Base-by-base conservation (phyloP, 2,888 invertebrate genomes). In the Polyploca ridens region DNA sequence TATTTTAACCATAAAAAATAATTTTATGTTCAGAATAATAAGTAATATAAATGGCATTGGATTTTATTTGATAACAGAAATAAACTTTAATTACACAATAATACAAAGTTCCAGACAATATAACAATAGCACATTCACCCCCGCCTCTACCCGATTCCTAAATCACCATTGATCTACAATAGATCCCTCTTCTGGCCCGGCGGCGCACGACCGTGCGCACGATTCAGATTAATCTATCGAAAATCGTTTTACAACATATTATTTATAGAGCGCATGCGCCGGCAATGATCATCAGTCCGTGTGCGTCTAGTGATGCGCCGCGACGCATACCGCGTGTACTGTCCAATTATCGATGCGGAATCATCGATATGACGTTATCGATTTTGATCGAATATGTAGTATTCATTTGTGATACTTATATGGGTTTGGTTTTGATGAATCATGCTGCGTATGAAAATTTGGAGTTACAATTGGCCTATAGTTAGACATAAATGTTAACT, bases 181-280 rank as follows among this genome's bases (percentile, higher is more conserved):
- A 93, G 93, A 93, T 93, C 93, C 92, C 87, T 85, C 85, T 84
- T 77, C 86, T 81, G 87, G 84, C 82, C 90, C 88, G 87, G 89
- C 91, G 92, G 91, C 91, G 91, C 93, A 91, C 93, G 92, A 91
- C 91, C 85, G 85, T 81, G 90, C 89, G 87, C 94, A 94, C 94
- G 94, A 94, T 93, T 94, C 93, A 93, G 94, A 94, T 94, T 93
- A 94, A 94, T 94, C 94, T 94, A 94, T 94, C 94, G 93, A 94
- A 94, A 94, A 93, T 94, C 94, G 94, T 93, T 94, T 94, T 94
- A 94, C 94, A 94, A 94, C 93, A 93, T 94, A 94, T 94, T 94
- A 94, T 94, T 94, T 94, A 94, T 94, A 93, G 93, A 90, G 93
- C 88, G 93, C 93, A 92, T 93, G 94, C 93, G 89, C 93, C 84